A percentile compares a stretch with the other conserved stretches of the same genome.
Conservation (phyloP, 2,797 vertebrate genomes). For the Poecilia picta region DNA sequence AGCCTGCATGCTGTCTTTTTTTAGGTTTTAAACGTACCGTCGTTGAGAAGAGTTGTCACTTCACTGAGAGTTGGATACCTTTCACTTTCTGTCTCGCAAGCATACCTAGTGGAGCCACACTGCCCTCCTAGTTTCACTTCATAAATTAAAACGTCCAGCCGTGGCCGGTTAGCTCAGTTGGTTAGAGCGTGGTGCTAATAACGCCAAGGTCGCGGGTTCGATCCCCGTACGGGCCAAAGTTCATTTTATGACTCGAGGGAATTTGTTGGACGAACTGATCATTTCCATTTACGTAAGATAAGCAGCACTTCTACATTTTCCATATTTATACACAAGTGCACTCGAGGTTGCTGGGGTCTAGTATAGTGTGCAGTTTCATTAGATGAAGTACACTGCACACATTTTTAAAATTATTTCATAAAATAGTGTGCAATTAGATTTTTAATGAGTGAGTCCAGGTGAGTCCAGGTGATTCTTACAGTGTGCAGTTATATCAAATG, state of each 20-base stretch:
- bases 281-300: not conserved
- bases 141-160: no score
- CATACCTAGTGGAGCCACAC: not conserved
- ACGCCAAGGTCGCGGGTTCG: slow-evolving; percentile 79
- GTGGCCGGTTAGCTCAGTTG: slow-evolving; percentile 72
- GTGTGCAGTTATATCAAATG: not conserved
- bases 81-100: slow-evolving; percentile 21
- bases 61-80: not conserved
- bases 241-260: not conserved
- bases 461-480: no score
- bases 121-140: not conserved
- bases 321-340: not conserved
- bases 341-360: not conserved
- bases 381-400: not conserved
- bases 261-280: not conserved
- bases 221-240: slow-evolving; percentile 75
- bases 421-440: no score
- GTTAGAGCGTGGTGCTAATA: slow-evolving; percentile 84
- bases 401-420: no score
- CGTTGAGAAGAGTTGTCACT: no score
- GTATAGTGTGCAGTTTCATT: no score
- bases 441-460: no score
- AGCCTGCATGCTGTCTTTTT: not conserved
- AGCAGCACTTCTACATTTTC: not conserved
- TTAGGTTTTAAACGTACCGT: not conserved